These are phyloP conservation scores for Cephalopholis sonnerati DNA, from an alignment of 2,113 vertebrate species.

Conservation along the genomic window DNA sequence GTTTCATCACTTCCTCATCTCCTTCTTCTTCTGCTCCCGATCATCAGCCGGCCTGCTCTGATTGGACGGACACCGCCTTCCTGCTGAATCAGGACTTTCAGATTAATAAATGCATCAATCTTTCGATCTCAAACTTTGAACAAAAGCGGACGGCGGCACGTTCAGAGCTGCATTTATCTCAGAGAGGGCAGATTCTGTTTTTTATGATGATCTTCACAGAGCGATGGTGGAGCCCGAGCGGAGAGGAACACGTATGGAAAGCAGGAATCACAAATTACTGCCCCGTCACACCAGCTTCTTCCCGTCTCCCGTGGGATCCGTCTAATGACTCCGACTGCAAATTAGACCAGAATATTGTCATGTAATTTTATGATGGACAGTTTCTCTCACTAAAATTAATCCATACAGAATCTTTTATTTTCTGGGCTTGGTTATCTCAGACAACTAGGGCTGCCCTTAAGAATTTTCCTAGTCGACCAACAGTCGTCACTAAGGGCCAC, in stretches of 20 bases:
- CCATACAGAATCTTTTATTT: too few species aligned
- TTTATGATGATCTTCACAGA: not conserved
- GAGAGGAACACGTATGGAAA: not conserved
- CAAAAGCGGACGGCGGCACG: slow-evolving; percentile 42
- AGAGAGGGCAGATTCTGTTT: not conserved
- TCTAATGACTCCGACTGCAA: not conserved
- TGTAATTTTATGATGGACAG: not conserved
- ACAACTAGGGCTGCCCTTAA: too few species aligned
- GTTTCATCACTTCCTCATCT: slow-evolving; percentile 3
- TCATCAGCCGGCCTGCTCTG: not conserved
- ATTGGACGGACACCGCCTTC: not conserved
- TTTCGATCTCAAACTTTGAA: slow-evolving; percentile 27
- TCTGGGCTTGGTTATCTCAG: too few species aligned
- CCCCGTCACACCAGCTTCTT: not conserved
- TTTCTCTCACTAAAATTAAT: too few species aligned
- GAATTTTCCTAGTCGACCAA: too few species aligned
- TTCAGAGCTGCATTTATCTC: slow-evolving; percentile 31
- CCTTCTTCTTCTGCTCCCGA: not conserved
- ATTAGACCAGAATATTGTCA: not conserved
- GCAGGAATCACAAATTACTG: not conserved
- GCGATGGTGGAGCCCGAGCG: not conserved
- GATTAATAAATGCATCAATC: slow-evolving; percentile 7
- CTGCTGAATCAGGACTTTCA: slow-evolving; percentile 52
- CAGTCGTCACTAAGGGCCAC: too few species aligned
- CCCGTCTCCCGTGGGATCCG: not conserved